A percentile compares a stretch with the other conserved stretches of the same genome.
Evolutionary conservation across 35 echinoderm and acorn worm species (phyloP).

Genomic region (Ophiothrix spiculata): DNA sequence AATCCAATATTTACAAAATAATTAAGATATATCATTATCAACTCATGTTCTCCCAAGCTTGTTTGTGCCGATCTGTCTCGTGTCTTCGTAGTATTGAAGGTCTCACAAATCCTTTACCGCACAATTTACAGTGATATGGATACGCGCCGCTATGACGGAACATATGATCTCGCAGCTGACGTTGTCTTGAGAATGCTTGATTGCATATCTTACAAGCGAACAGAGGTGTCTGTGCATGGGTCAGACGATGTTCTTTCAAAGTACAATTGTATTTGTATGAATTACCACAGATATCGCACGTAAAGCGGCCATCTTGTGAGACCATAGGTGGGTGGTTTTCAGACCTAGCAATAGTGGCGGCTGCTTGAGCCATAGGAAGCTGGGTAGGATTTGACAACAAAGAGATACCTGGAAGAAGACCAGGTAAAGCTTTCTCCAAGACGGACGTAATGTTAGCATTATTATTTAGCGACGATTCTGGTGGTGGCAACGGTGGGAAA

Average conservation of each 20-base stretch:
- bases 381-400: background rate
- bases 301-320: background rate
- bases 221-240: slow-evolving; percentile 49
- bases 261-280: slow-evolving; percentile 63
- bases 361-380: background rate
- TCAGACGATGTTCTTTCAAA: slow-evolving; percentile 64
- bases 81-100: slow-evolving; percentile 48
- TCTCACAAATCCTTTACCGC: slow-evolving; percentile 52
- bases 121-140: slow-evolving; percentile 46
- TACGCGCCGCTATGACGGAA: slow-evolving; percentile 46
- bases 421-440: background rate
- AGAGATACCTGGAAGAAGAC: background rate
- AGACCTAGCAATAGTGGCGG: background rate
- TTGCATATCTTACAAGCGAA: slow-evolving; percentile 60
- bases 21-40: background rate
- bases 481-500: background rate
- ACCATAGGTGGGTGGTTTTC: background rate
- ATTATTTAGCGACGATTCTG: background rate
- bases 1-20: background rate
- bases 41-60: background rate
- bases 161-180: slow-evolving; percentile 59
- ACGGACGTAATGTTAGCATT: background rate
- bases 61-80: slow-evolving; percentile 6
- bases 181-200: slow-evolving; percentile 34
- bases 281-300: slow-evolving; percentile 60